Base-by-base conservation (phyloP, 2,888 invertebrate species). In the Melanostoma scalare region DNA sequence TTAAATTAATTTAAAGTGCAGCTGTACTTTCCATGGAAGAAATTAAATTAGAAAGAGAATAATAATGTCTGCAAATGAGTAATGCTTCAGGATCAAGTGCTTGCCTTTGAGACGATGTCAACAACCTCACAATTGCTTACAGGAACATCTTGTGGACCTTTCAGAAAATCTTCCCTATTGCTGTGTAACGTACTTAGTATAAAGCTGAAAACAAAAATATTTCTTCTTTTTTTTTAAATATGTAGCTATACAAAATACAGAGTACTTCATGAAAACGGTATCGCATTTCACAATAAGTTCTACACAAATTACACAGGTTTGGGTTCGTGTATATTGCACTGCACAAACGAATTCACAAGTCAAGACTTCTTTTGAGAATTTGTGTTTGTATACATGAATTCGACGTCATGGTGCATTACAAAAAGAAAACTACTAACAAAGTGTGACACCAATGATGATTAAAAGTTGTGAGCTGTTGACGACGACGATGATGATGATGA, bases 21-120 rank as follows among this genome's bases (percentile, higher is more conserved):
- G 50, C 72, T 48, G 48, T 50, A 68, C 55, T 30, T 53, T 73
- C 56, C 58, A 46, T 42, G 20, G 36, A 5, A 55, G 53, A 78
- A 74, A 84, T 79, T 79, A 74, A 79, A 75, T 84, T 84, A 75
- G 38, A 79, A 69, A 75, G 44, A 55, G 46, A 73, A 75, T 75
- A 84, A 79, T 84, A 74, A 84, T 60, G 71, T 84, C 79, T 79
- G 79, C 61, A 78, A 84, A 74, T 84, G 82, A 84, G 82, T 69
- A 78, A 79, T 84, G 74, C 74, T 79, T 30, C 55, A 74, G 74
- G 84, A 75, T 79, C 79, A 84, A 84, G 84, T 79, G 78, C 40
- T 60, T 68, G 74, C 69, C 60, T 84, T 84, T 79, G 84, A 84
- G 84, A 84, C 84, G 84, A 75, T 75, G 84, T 78, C 84, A 84